phyloP scores from a whole-genome alignment of 2,113 vertebrate species.

The Epinephelus cyanopodus region DNA sequence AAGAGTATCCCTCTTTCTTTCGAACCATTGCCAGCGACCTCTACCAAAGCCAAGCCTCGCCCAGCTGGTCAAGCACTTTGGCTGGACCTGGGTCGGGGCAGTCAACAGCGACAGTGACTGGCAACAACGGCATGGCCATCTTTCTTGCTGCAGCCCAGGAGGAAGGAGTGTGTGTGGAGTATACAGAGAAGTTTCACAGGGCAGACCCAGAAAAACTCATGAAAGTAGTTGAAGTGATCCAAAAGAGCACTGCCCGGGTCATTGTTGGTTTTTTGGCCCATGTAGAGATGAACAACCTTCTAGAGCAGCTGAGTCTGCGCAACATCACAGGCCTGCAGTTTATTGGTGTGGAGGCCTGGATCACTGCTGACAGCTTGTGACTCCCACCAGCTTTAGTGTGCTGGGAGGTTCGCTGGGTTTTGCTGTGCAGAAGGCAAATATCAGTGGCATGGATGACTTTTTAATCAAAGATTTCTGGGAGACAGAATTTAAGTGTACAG shows the following conservation, averaged over 20 bases:
- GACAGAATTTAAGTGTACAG: constrained; percentile 57
- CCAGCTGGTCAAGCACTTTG: constrained; percentile 81
- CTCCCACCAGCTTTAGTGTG: constrained; percentile 73
- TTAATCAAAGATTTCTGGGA: constrained; percentile 78
- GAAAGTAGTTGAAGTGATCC: constrained; percentile 80
- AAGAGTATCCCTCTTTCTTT: constrained; percentile 80
- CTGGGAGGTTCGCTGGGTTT: constrained; percentile 82
- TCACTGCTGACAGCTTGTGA: constrained; percentile 78
- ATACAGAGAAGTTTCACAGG: constrained; percentile 77
- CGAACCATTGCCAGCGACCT: constrained; percentile 84
- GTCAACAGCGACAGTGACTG: constrained; percentile 84
- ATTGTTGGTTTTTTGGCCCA: constrained; percentile 81
- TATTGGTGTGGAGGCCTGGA: constrained; percentile 84
- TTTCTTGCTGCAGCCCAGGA: constrained; percentile 76
- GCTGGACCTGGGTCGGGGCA: constrained; percentile 85
- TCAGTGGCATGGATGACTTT: constrained; percentile 75
- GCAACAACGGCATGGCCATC: constrained; percentile 84
- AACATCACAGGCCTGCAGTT: constrained; percentile 83
- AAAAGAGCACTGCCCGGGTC: constrained; percentile 75
- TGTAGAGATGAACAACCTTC: constrained; percentile 80
- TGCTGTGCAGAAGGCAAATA: constrained; percentile 77
- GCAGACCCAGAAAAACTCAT: constrained; percentile 73
- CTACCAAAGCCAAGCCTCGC: constrained; percentile 79
- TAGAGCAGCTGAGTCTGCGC: constrained; percentile 75
- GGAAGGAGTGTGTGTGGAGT: constrained; percentile 83